phyloP scores from a whole-genome alignment of 2,888 invertebrate genomes.

The Aporophyla nigra region DNA sequence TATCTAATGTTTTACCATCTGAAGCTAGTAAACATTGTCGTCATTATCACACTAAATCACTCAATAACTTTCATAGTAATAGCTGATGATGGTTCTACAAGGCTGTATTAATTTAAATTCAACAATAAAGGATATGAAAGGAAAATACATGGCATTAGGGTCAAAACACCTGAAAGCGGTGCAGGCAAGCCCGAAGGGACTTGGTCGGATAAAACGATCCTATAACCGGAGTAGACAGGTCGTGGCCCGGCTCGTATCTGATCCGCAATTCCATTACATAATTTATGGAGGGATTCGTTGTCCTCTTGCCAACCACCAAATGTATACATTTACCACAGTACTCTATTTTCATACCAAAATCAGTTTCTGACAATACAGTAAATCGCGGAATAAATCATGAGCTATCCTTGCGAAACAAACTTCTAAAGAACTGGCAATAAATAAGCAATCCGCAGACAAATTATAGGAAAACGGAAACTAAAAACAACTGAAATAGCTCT shows the following conservation, averaged over 20 bases:
- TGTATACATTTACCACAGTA: conserved; percentile 52
- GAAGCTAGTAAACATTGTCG: not conserved
- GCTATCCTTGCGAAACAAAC: conserved; percentile 34
- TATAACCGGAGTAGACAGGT: conserved; percentile 72
- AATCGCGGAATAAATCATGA: conserved; percentile 50
- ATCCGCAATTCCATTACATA: conserved; percentile 76
- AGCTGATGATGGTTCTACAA: not conserved
- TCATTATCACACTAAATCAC: conserved; percentile 6
- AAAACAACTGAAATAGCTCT: conserved; percentile 13
- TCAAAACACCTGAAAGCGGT: conserved; percentile 74
- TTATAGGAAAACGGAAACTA: conserved; percentile 22
- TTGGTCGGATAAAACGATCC: conserved; percentile 70
- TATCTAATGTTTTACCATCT: conserved; percentile 2
- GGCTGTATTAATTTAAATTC: conserved; percentile 18
- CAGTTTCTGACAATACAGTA: conserved; percentile 63
- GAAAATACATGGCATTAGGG: conserved; percentile 64
- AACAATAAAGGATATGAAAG: conserved; percentile 66
- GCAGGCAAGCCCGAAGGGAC: conserved; percentile 62
- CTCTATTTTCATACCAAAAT: conserved; percentile 63
- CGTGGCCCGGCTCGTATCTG: conserved; percentile 73
- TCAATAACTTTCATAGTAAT: not conserved
- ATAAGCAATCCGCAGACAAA: conserved; percentile 34
- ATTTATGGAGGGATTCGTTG: conserved; percentile 75
- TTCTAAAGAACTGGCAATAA: conserved; percentile 26
- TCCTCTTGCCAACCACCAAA: conserved; percentile 48